Evolutionary conservation across 2,888 invertebrate species (phyloP).

Genomic region (Dicyrtoma fusca): DNA sequence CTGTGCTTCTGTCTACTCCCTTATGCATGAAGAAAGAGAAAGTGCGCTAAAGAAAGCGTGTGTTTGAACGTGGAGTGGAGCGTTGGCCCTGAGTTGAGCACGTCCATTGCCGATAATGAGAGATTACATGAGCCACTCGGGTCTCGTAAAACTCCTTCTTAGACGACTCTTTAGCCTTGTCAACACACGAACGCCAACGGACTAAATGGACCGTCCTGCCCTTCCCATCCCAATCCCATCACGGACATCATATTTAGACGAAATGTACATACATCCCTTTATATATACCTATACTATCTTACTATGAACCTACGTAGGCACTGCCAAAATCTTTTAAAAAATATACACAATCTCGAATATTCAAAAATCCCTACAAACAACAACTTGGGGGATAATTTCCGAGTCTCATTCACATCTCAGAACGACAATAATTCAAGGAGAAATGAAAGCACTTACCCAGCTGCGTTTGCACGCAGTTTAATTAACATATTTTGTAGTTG

Average conservation of each 20-base stretch:
- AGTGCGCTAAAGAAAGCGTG: too few species aligned
- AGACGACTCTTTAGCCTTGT: constrained; percentile 24
- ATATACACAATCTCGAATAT: not conserved
- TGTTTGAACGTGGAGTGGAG: not conserved
- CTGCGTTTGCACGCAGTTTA: too few species aligned
- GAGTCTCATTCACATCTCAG: too few species aligned
- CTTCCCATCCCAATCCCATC: not conserved
- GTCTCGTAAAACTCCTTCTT: constrained; percentile 47
- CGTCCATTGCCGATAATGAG: constrained; percentile 56
- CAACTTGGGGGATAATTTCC: not conserved
- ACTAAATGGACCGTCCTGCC: constrained; percentile 1
- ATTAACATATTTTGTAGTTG: too few species aligned
- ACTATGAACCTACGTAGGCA: too few species aligned
- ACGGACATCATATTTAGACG: constrained; percentile 26
- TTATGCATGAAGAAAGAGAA: not conserved
- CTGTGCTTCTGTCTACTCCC: too few species aligned
- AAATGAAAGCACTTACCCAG: too few species aligned
- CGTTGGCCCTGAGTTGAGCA: constrained; percentile 39
- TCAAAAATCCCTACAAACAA: not conserved
- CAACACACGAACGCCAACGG: constrained; percentile 2
- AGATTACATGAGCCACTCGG: constrained; percentile 55
- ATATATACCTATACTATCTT: not conserved
- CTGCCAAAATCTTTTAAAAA: not conserved
- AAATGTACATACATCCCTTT: constrained; percentile 30
- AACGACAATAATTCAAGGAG: too few species aligned